Conservation (phyloP, 2,113 vertebrate species). For the Bostrychus sinensis region DNA sequence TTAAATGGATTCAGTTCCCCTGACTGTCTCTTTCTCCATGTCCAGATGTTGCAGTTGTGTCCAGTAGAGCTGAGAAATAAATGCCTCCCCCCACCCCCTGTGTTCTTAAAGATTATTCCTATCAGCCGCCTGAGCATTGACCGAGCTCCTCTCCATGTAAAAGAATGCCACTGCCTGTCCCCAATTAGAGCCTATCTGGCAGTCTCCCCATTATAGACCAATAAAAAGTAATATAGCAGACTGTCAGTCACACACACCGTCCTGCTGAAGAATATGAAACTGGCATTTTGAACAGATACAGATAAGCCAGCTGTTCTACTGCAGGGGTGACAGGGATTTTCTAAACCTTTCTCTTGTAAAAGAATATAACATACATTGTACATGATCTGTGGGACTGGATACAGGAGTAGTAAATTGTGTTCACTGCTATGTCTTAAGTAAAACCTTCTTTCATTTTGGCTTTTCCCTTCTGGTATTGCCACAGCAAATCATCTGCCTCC, state of each 20-base stretch:
- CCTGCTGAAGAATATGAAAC: slow-evolving; percentile 53
- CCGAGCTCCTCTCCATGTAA: slow-evolving; percentile 37
- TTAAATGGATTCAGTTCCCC: slow-evolving; percentile 55
- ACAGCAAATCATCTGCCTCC: too few species aligned
- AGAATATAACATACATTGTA: background rate
- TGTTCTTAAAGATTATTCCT: slow-evolving; percentile 64
- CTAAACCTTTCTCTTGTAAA: slow-evolving; percentile 6
- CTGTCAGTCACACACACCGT: slow-evolving; percentile 58
- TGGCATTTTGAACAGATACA: slow-evolving; percentile 32
- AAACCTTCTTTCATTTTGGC: too few species aligned
- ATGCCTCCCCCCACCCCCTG: slow-evolving; percentile 17
- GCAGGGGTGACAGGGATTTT: slow-evolving; percentile 26
- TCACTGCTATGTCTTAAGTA: background rate
- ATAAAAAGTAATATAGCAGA: slow-evolving; percentile 60
- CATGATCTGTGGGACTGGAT: background rate
- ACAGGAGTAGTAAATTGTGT: too few species aligned
- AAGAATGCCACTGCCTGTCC: slow-evolving; percentile 52
- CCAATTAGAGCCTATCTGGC: slow-evolving; percentile 63
- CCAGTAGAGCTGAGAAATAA: slow-evolving; percentile 58
- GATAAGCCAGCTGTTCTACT: slow-evolving; percentile 49
- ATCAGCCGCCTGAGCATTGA: slow-evolving; percentile 48
- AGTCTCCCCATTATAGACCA: slow-evolving; percentile 47
- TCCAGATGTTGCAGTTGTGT: slow-evolving; percentile 43
- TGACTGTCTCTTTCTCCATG: slow-evolving; percentile 41
- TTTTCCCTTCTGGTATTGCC: too few species aligned